Evolutionary conservation across 1,140 invertebrate genomes (phyloP), one percentile per base, ranked within the genome.

Genomic region (Drosophila bifasciata): DNA sequence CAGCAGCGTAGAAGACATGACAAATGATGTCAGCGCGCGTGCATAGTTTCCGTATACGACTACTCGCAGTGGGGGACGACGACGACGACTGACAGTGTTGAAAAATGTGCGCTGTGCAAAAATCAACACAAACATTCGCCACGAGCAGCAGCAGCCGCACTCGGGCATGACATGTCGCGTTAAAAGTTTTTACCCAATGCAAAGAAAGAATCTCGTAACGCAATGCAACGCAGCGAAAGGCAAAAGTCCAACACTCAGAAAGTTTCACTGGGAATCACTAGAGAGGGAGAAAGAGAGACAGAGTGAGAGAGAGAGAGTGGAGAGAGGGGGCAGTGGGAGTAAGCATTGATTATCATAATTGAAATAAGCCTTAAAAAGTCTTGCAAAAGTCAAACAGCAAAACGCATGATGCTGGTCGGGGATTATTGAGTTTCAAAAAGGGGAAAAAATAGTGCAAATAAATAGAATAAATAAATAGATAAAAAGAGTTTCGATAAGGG

Each of bases 11-110:
- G 49, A 5, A 71, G 55, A 85, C 68, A 84, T 86, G 81, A 84
- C 80, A 84, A 84, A 84, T 86, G 80, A 84, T 76, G 77, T 84
- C 77, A 80, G 62, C 71, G 58, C 53, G 52, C 70, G 71, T 56
- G 58, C 79, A 70, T 67, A 81, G 73, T 76, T 76, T 59, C 66
- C 62, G 66, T 62, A 68, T 56, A 48, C n/a, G n/a, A n/a, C 51
- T 46, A 74, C 13, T 52, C 19, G 28, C 23, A 69, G 39, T 7
- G 43, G 16, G 39, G 32, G 28, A n/a, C n/a, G n/a, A n/a, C n/a
- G n/a, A n/a, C n/a, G 21, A 17, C 13, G n/a, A 13, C 58, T 57
- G 60, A 55, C 71, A 75, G 71, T 75, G 71, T 75, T 75, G 71
- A 75, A 75, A 75, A 75, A 75, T 75, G 71, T 73, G 48, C 53